Conservation (phyloP, 1,140 invertebrate species). For the Parapsyche elsis region DNA sequence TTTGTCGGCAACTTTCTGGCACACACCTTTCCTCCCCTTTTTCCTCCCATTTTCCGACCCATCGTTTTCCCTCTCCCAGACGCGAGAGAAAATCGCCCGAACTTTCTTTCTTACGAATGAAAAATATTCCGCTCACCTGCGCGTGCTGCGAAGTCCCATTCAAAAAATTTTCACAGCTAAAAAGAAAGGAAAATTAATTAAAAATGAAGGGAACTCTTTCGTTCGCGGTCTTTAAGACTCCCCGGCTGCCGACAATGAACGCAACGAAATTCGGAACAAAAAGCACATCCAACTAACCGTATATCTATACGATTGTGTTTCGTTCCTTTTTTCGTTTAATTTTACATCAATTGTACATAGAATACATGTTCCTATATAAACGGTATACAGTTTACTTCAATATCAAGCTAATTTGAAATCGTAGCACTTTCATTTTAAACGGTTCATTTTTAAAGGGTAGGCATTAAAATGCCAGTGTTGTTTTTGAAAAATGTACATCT, state of each 20-base stretch:
- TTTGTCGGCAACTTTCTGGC: not conserved
- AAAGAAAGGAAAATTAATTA: slow-evolving; percentile 8
- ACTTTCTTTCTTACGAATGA: not conserved
- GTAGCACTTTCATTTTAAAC: too few relatives aligned
- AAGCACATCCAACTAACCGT: too few relatives aligned
- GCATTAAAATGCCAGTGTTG: too few relatives aligned
- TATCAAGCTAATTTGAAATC: too few relatives aligned
- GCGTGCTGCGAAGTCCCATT: not conserved
- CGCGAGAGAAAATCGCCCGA: not conserved
- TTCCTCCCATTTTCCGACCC: not conserved
- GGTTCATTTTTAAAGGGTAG: too few relatives aligned
- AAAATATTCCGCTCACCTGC: slow-evolving; percentile 27
- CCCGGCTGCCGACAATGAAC: not conserved
- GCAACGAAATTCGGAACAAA: too few relatives aligned
- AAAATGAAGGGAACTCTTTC: slow-evolving; percentile 17
- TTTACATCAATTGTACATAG: too few relatives aligned
- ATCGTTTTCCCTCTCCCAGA: not conserved
- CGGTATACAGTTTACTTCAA: too few relatives aligned
- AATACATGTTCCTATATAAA: too few relatives aligned
- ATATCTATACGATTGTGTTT: too few relatives aligned
- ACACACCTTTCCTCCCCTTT: not conserved
- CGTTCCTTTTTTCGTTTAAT: too few relatives aligned
- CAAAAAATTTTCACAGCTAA: not conserved
- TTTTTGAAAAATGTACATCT: too few relatives aligned
- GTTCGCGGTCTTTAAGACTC: slow-evolving; percentile 1